Evolutionary conservation across 2,113 vertebrate species (phyloP).

Genomic region (Prietella phreatophila): DNA sequence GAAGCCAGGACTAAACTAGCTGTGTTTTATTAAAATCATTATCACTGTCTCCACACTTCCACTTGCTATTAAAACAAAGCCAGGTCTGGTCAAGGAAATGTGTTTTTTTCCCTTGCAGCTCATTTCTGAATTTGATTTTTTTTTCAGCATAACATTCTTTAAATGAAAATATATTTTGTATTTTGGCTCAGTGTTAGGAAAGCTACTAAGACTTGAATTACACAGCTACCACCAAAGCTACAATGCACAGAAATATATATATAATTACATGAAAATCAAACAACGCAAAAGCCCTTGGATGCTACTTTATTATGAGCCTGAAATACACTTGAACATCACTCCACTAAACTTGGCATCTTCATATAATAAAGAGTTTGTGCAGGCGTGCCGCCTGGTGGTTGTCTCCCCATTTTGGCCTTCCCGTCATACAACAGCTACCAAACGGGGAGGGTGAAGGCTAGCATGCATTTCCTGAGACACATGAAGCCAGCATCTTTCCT

Average conservation of each 20-base stretch:
- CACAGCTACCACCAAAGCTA: background rate
- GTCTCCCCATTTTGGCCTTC: background rate
- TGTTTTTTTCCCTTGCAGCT: background rate
- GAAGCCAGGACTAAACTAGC: background rate
- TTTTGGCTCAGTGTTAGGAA: slow-evolving; percentile 5
- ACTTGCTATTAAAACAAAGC: background rate
- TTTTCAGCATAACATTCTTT: background rate
- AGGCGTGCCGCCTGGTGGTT: background rate
- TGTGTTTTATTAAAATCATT: background rate
- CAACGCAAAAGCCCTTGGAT: background rate
- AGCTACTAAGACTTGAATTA: background rate
- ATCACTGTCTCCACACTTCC: background rate
- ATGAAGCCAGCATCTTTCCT: background rate
- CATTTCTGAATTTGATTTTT: background rate
- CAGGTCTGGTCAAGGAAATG: too few relatives aligned
- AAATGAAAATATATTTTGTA: background rate
- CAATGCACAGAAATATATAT: background rate
- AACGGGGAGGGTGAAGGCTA: background rate
- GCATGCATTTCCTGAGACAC: background rate
- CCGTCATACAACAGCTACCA: background rate
- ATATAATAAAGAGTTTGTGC: background rate
- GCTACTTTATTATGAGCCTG: background rate
- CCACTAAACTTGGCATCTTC: background rate
- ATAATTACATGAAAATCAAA: background rate
- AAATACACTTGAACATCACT: background rate